These are phyloP conservation scores for Progne subis DNA, from an alignment of 2,113 vertebrate genomes.

Conservation along the genomic window DNA sequence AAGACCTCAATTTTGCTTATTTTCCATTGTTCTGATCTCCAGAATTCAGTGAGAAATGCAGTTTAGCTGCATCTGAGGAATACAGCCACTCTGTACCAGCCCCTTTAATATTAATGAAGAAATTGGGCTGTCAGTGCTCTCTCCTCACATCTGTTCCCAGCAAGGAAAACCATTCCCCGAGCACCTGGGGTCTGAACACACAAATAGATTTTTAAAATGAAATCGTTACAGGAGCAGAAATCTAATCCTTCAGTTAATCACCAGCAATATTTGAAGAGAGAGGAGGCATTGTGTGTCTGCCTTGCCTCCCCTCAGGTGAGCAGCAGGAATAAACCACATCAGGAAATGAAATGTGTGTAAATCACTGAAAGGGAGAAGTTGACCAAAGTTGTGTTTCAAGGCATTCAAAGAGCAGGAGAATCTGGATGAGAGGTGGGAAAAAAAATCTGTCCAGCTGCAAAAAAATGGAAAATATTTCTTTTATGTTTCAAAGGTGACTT, in stretches of 20 bases:
- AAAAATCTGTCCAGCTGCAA: not conserved
- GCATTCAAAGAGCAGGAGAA: not conserved
- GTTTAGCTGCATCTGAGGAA: not conserved
- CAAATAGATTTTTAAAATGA: not conserved
- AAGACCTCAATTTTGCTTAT: not conserved
- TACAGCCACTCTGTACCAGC: not conserved
- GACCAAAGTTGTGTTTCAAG: not conserved
- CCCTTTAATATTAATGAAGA: not conserved
- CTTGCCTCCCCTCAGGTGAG: not conserved
- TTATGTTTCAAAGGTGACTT: not conserved
- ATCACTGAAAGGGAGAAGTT: not conserved
- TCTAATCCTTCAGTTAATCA: constrained; percentile 36
- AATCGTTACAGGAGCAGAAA: not conserved
- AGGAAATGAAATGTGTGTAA: constrained; percentile 24
- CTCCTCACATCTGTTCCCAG: not conserved
- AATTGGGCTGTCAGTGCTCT: not conserved
- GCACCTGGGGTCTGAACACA: not conserved
- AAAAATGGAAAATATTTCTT: not conserved
- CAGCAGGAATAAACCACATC: not conserved
- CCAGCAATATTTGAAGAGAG: not conserved
- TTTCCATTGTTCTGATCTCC: not conserved
- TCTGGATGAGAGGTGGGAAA: not conserved
- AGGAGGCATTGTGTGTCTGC: not conserved
- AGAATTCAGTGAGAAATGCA: not conserved
- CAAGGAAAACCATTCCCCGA: not conserved